phyloP scores from a whole-genome alignment of 2,797 vertebrate genomes.

The Myiotriccus ornatus region DNA sequence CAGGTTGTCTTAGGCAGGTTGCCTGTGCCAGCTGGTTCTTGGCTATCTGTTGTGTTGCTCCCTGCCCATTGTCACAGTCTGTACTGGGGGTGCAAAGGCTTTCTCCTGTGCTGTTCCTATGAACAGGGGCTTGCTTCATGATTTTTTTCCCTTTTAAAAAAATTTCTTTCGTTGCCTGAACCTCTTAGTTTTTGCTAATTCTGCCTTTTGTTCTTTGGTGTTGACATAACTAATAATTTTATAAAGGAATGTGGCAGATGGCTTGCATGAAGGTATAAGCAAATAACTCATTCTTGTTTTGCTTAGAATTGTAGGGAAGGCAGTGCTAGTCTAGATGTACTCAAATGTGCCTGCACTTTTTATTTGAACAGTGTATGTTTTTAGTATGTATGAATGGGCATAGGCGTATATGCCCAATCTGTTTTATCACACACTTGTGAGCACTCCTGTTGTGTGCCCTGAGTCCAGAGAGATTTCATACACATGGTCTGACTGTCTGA shows the following conservation, averaged over 20 bases:
- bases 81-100: not conserved
- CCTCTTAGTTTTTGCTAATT: not conserved
- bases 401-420: not conserved
- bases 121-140: not conserved
- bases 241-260: not conserved
- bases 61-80: not conserved
- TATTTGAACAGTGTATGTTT: not conserved
- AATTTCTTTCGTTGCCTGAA: rapidly evolving
- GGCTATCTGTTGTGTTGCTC: not conserved
- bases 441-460: not conserved
- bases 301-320: not conserved
- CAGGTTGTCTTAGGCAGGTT: not conserved
- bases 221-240: not conserved
- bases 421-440: not conserved
- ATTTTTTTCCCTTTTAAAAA: not conserved
- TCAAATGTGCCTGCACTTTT: not conserved
- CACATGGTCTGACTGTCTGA: conserved; percentile 54
- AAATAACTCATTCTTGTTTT: not conserved
- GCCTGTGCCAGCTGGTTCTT: not conserved
- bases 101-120: not conserved
- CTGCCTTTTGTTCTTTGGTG: not conserved
- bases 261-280: not conserved
- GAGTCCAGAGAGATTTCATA: conserved; percentile 54
- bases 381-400: not conserved
- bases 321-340: not conserved